Conservation (phyloP, 2,888 invertebrate genomes). For the Helleia helle region DNA sequence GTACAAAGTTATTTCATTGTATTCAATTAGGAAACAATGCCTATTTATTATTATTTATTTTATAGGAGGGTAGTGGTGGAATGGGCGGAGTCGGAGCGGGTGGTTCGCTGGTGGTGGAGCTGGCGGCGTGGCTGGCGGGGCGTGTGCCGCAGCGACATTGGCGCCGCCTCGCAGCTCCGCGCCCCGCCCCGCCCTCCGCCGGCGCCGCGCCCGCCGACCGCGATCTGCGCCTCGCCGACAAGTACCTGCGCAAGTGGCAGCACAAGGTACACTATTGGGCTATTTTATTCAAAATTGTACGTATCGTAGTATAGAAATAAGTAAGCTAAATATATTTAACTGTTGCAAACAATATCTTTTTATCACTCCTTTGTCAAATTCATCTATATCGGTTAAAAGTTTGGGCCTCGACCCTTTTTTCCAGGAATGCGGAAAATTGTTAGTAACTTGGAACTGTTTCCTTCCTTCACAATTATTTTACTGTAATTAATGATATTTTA, state of each 20-base stretch:
- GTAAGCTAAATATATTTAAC: no score
- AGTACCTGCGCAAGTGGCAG: slow-evolving; percentile 57
- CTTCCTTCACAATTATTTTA: no score
- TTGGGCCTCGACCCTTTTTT: no score
- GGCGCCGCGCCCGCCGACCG: slow-evolving; percentile 20
- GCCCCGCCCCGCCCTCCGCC: slow-evolving; percentile 22
- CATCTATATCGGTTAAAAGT: no score
- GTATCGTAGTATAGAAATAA: no score
- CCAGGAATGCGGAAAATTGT: no score
- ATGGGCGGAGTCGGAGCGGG: slow-evolving; percentile 63
- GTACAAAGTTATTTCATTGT: no score
- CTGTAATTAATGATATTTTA: no score
- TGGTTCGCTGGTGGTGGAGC: slow-evolving; percentile 61
- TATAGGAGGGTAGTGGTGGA: slow-evolving; percentile 45
- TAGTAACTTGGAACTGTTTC: no score
- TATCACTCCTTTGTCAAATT: no score
- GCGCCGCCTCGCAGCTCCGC: slow-evolving; percentile 40
- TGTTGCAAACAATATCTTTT: neutral
- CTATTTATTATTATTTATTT: neutral
- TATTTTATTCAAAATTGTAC: no score
- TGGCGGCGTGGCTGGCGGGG: slow-evolving; percentile 69
- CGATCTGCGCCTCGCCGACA: slow-evolving; percentile 44
- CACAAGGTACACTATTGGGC: slow-evolving; percentile 50
- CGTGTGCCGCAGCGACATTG: slow-evolving; percentile 51
- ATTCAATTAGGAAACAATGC: no score